Conservation (phyloP, 1,140 invertebrate species). For the Cyrtorhinus lividipennis region DNA sequence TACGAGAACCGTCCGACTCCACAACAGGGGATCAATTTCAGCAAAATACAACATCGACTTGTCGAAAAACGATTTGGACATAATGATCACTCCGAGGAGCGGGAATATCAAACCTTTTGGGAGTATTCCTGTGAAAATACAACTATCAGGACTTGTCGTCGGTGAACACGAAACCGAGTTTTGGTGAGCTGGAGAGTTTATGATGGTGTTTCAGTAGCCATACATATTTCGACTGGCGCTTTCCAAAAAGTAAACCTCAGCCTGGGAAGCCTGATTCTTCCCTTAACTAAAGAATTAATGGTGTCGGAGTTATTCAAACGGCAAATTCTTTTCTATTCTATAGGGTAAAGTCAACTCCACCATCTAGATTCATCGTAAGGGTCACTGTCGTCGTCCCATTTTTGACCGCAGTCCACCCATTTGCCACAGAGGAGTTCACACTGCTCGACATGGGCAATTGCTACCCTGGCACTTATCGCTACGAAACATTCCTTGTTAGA, state of each 20-base stretch:
- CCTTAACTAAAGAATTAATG: conserved; percentile 10
- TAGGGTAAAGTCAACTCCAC: conserved; percentile 22
- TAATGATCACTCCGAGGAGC: conserved; percentile 26
- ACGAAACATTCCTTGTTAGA: conserved; percentile 25
- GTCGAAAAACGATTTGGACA: conserved; percentile 25
- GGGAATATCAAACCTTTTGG: conserved; percentile 26
- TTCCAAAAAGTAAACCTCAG: too few species aligned
- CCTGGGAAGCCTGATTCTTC: not conserved
- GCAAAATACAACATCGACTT: conserved; percentile 28
- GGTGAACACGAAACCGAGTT: conserved; percentile 28
- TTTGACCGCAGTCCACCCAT: conserved; percentile 25
- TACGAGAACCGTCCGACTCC: conserved; percentile 24
- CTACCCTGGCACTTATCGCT: conserved; percentile 22
- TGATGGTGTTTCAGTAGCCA: not conserved
- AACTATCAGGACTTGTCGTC: conserved; percentile 25
- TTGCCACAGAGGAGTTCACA: conserved; percentile 27
- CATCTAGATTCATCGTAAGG: conserved; percentile 26
- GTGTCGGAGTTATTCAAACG: too few species aligned
- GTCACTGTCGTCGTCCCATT: conserved; percentile 26
- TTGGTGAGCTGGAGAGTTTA: too few species aligned
- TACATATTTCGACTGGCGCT: not conserved
- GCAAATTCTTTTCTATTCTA: too few species aligned
- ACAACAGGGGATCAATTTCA: conserved; percentile 27
- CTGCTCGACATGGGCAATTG: conserved; percentile 28
- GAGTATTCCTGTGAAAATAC: conserved; percentile 22